Evolutionary conservation across 37 sponge, comb jelly and placozoan species (phyloP).

Genomic region (Crambe crambe): DNA sequence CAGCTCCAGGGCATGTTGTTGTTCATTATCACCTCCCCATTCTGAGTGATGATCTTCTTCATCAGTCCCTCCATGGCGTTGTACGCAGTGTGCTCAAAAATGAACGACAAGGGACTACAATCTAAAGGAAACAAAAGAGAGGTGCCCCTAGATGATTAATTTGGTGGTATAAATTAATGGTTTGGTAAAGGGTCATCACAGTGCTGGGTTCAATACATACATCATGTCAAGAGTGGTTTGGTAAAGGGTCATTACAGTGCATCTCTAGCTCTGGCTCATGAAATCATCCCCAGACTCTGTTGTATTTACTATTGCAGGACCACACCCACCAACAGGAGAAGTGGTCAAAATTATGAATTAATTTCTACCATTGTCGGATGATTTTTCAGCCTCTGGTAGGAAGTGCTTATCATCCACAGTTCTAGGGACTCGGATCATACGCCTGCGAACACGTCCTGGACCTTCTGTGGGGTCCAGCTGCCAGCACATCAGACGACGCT

Average conservation of each 20-base stretch:
- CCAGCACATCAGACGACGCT: slow-evolving; percentile 73
- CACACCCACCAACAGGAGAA: too few relatives aligned
- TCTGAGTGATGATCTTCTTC: slow-evolving; percentile 36
- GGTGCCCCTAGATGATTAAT: too few relatives aligned
- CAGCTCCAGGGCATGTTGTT: slow-evolving; percentile 31
- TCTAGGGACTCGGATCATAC: slow-evolving; percentile 67
- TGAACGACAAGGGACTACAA: slow-evolving; percentile 57
- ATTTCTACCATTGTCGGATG: not conserved
- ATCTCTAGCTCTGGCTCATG: too few relatives aligned
- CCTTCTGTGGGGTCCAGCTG: slow-evolving; percentile 98
- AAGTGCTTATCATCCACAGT: slow-evolving; percentile 64
- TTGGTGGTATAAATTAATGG: too few relatives aligned
- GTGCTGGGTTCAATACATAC: too few relatives aligned
- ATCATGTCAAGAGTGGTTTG: too few relatives aligned
- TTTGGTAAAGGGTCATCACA: too few relatives aligned
- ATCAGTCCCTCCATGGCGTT: slow-evolving; percentile 34
- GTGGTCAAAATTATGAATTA: too few relatives aligned
- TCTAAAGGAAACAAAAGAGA: not conserved
- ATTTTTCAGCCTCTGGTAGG: slow-evolving; percentile 33
- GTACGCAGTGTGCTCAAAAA: slow-evolving; percentile 69
- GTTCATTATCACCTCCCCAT: slow-evolving; percentile 36
- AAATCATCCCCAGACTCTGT: too few relatives aligned
- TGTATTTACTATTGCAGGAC: too few relatives aligned
- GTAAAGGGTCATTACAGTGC: too few relatives aligned
- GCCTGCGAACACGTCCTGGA: slow-evolving; percentile 75